Evolutionary conservation across 1,140 invertebrate genomes (phyloP).

Genomic region (Ceratitis capitata): DNA sequence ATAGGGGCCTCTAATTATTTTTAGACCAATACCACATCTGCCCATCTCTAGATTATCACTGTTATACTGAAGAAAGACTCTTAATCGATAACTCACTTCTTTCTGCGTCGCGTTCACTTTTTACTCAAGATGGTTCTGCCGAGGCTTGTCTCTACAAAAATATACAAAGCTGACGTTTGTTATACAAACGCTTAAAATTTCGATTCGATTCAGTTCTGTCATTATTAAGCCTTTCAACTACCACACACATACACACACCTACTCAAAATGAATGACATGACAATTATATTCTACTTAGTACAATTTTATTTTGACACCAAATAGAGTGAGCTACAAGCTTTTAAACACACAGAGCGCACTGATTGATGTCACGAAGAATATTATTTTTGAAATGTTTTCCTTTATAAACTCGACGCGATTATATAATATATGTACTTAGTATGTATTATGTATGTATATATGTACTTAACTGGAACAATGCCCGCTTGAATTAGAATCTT

Average conservation of each 20-base stretch:
- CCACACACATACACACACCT: not conserved
- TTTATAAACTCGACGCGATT: not conserved
- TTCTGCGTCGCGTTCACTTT: no score
- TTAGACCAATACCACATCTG: no score
- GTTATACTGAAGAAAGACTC: no score
- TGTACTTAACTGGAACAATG: not conserved
- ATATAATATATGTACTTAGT: not conserved
- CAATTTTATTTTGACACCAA: conserved; percentile 1
- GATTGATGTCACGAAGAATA: not conserved
- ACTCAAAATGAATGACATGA: not conserved
- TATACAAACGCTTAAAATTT: no score
- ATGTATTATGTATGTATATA: not conserved
- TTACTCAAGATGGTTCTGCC: no score
- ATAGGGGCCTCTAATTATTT: no score
- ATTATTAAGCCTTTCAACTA: no score
- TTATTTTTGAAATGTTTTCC: conserved; percentile 14
- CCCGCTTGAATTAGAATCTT: not conserved
- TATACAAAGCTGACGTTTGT: no score
- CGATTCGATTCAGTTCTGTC: no score
- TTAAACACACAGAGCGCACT: not conserved
- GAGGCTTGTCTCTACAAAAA: no score
- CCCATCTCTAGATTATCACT: no score
- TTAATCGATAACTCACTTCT: no score
- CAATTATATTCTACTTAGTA: not conserved
- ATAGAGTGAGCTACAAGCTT: not conserved